Base-by-base conservation (phyloP, 2,113 vertebrate genomes). In the human region DNA sequence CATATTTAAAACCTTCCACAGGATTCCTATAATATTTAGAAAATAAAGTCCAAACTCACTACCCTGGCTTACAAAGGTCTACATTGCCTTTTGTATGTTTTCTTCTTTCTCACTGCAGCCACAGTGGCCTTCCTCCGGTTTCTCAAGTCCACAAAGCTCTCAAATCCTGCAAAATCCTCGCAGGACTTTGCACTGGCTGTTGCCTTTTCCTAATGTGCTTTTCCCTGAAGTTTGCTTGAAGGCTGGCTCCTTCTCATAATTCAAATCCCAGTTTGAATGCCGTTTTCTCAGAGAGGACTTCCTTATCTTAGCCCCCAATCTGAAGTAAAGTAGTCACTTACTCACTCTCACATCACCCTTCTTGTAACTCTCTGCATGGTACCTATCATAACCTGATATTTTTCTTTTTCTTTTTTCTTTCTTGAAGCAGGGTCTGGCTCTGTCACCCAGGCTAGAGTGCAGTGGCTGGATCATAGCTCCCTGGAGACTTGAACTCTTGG, bases 121-220 rank as follows among this genome's bases (percentile, higher is more conserved):
- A 13, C 13, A 13, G 27, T 68, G 81, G 80, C 72, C 68, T 79
- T n/a, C 40, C 55, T 93, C 79, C 78, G 38, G 35, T 30, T 89
- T 94, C 95, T 52, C 78, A 92, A 91, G 73, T 17, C 59, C 88
- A 52, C 40, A 17, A 89, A 90, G 40, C 83, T 84, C 86, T 61
- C 59, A 61, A 61, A 61, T 27, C 13, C 64, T 66, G 64, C 64
- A 32, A 32, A 14, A 79, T 75, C 50, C 73, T 86, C n/a, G 27
- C 10, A 35, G 81, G 87, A 59, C 22, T 57, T 79, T 40, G 80
- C 25, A 6, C 72, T 79, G 76, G 88, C 40, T 35, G 0, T 59
- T 94, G 13, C 20, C 8, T 82, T 72, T 72, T 43, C 38, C 50
- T n/a, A 16, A 30, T 9, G 48, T 48, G 23, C 40, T 80, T 38